These are phyloP conservation scores for Xiphophorus maculatus DNA, from an alignment of 2,113 vertebrate genomes.

Conservation along the genomic window DNA sequence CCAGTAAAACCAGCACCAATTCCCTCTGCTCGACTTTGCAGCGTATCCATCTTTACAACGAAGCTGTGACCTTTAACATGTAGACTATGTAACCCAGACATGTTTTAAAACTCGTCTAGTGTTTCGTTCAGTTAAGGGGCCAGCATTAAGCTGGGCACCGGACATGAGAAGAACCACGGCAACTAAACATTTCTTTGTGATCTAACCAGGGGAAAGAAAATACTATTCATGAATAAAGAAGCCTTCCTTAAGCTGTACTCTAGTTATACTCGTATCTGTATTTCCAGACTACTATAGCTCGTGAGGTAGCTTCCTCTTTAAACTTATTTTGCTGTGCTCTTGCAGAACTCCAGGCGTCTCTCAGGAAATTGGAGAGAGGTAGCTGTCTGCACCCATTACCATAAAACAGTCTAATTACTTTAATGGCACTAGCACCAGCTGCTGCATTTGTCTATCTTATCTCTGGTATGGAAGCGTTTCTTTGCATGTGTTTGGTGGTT, in stretches of 20 bases:
- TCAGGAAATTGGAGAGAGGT: constrained; percentile 86
- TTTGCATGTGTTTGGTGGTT: constrained; percentile 46
- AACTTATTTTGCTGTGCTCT: constrained; percentile 56
- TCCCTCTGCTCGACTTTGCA: background rate
- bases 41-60: background rate
- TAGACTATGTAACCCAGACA: background rate
- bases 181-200: background rate
- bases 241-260: background rate
- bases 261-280: background rate
- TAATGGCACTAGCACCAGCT: constrained; percentile 31
- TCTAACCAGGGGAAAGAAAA: background rate
- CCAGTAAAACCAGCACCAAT: background rate
- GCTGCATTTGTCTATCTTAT: constrained; percentile 42
- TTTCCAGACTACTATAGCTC: background rate
- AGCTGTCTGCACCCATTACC: constrained; percentile 61
- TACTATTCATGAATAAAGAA: background rate
- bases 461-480: constrained; percentile 28
- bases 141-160: background rate
- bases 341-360: constrained; percentile 80
- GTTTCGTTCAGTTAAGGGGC: background rate
- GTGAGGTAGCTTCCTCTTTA: constrained; percentile 8
- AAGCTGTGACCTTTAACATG: background rate
- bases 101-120: background rate
- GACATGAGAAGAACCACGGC: no score
- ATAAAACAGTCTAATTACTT: constrained; percentile 45